Evolutionary conservation across 1,140 invertebrate species (phyloP).

Genomic region (Patella vulgata): DNA sequence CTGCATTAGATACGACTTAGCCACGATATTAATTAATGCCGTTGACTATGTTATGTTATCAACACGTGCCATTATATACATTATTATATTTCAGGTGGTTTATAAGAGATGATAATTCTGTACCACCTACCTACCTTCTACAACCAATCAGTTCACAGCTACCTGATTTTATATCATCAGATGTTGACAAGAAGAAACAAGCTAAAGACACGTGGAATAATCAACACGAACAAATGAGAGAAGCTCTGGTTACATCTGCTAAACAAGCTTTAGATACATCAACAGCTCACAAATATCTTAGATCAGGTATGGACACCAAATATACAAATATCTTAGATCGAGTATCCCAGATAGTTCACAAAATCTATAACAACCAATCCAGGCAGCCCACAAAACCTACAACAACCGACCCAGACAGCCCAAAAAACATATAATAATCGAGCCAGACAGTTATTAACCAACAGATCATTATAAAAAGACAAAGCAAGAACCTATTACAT

Average conservation of each 20-base stretch:
- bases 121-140: conserved; percentile 81
- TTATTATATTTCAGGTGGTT: no score
- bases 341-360: not conserved
- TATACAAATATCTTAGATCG: not conserved
- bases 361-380: no score
- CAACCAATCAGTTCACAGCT: conserved; percentile 66
- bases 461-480: no score
- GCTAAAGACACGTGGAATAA: conserved; percentile 39
- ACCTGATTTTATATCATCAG: conserved; percentile 36
- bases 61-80: no score
- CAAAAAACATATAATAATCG: no score
- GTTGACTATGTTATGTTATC: no score
- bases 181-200: conserved; percentile 19
- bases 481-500: no score
- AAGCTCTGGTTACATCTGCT: conserved; percentile 29
- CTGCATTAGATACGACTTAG: no score
- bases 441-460: no score
- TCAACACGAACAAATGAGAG: conserved; percentile 33
- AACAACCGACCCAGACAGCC: no score
- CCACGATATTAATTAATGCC: no score
- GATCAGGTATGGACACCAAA: conserved; percentile 8
- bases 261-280: conserved; percentile 23
- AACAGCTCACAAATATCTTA: conserved; percentile 36
- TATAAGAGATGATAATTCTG: conserved; percentile 72
- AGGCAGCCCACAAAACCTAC: no score